Evolutionary conservation across 2,113 vertebrate genomes (phyloP).

Genomic region (Coptodon bakossiorum): DNA sequence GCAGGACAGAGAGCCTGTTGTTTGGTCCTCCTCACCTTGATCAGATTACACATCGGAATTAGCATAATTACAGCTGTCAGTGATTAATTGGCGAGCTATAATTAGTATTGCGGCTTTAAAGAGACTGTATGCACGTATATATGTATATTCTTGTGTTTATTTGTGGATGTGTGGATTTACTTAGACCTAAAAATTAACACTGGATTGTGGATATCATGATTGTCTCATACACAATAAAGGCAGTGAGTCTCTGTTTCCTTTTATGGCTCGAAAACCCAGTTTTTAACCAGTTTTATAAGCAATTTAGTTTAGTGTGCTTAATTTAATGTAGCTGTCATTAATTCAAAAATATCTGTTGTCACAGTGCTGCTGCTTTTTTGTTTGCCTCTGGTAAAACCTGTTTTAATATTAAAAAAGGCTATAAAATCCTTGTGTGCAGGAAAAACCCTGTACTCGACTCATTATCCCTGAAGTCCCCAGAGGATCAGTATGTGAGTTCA

Average conservation of each 20-base stretch:
- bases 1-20: constrained; percentile 23
- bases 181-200: not conserved
- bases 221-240: not conserved
- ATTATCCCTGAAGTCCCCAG: not conserved
- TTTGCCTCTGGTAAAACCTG: not conserved
- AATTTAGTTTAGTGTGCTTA: not conserved
- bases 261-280: not conserved
- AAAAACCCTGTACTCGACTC: not conserved
- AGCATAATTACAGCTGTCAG: constrained; percentile 64
- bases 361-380: not conserved
- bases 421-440: not conserved
- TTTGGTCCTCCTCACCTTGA: constrained; percentile 58
- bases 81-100: constrained; percentile 65
- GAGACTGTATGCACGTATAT: not conserved
- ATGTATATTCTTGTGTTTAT: not conserved
- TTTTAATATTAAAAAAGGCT: not conserved
- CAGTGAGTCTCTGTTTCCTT: not conserved
- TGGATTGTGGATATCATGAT: not conserved
- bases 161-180: not conserved
- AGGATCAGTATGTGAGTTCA: not conserved
- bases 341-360: not conserved
- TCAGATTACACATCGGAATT: constrained; percentile 64
- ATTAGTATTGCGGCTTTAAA: constrained; percentile 29
- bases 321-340: not conserved
- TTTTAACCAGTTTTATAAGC: not conserved